A percentile compares a stretch with the other conserved stretches of the same genome.
Evolutionary conservation across 2,888 invertebrate species (phyloP).

Genomic region (Muschampia plurimacula): DNA sequence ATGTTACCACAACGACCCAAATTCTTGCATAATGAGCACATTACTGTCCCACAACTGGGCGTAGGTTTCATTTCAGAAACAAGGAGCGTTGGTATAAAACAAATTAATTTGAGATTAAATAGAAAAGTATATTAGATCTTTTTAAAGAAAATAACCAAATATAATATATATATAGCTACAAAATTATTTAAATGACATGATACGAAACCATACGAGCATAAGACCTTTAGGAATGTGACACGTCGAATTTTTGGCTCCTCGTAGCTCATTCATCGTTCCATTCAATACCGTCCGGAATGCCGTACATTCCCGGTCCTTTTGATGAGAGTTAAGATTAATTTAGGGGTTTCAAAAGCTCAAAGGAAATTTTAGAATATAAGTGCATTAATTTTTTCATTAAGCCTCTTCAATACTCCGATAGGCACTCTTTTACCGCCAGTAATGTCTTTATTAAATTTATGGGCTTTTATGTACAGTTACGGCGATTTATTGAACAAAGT

Average conservation of each 20-base stretch:
- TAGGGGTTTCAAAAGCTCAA: conserved; percentile 74
- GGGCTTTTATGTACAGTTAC: conserved; percentile 74
- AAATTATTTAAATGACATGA: conserved; percentile 53
- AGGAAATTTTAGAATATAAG: conserved; percentile 83
- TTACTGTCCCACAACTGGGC: too few species aligned
- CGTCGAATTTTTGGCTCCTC: conserved; percentile 66
- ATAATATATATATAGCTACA: background rate
- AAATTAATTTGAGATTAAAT: too few species aligned
- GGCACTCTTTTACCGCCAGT: conserved; percentile 71
- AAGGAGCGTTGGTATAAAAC: too few species aligned
- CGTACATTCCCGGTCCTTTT: conserved; percentile 77
- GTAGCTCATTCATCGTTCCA: conserved; percentile 44
- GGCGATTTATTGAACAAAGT: conserved; percentile 72
- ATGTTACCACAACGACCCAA: too few species aligned
- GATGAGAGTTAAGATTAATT: conserved; percentile 82
- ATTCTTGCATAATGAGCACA: too few species aligned
- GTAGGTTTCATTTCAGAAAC: too few species aligned
- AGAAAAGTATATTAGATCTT: background rate
- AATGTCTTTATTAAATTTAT: conserved; percentile 83
- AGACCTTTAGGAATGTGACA: conserved; percentile 64
- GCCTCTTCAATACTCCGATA: conserved; percentile 54
- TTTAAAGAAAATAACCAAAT: background rate
- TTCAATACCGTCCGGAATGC: conserved; percentile 62
- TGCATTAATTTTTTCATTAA: conserved; percentile 76
- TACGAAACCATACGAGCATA: conserved; percentile 64